Percentiles rank a stretch among this genome's conserved stretches.
phyloP scores from a whole-genome alignment of 53 echinoderm and acorn worm species.

The Henricia sp. region DNA sequence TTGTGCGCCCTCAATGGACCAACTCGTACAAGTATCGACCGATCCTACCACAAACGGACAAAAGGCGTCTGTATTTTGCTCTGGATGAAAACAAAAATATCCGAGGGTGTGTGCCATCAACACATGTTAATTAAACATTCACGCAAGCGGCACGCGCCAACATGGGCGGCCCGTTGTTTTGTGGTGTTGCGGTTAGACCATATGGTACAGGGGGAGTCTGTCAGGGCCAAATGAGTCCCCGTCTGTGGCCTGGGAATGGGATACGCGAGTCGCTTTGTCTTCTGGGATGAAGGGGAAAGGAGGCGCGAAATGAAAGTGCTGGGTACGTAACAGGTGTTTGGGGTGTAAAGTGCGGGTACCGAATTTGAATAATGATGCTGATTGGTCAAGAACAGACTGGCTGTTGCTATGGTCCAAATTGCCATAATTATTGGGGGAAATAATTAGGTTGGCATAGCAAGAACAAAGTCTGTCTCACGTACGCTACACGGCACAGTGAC shows the following conservation, averaged over 20 bases:
- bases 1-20: background rate
- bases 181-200: background rate
- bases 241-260: background rate
- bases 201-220: background rate
- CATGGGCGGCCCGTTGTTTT: conserved; percentile 1
- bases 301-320: background rate
- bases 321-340: conserved; percentile 31
- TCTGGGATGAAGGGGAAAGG: background rate
- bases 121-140: conserved; percentile 40
- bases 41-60: background rate
- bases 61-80: conserved; percentile 26
- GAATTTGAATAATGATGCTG: conserved; percentile 4
- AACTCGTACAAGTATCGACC: background rate
- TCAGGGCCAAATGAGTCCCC: background rate
- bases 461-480: too few species aligned
- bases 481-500: too few species aligned
- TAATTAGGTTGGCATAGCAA: too few species aligned
- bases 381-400: background rate
- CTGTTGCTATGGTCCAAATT: too few species aligned
- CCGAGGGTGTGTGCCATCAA: conserved; percentile 29
- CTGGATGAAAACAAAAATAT: conserved; percentile 44
- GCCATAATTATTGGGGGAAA: too few species aligned
- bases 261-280: background rate
- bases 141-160: conserved; percentile 23
- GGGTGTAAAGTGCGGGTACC: conserved; percentile 14